Evolutionary conservation across 2,797 vertebrate genomes (phyloP), one percentile per base, ranked within the genome.

Genomic region (Phylloscopus collybita): DNA sequence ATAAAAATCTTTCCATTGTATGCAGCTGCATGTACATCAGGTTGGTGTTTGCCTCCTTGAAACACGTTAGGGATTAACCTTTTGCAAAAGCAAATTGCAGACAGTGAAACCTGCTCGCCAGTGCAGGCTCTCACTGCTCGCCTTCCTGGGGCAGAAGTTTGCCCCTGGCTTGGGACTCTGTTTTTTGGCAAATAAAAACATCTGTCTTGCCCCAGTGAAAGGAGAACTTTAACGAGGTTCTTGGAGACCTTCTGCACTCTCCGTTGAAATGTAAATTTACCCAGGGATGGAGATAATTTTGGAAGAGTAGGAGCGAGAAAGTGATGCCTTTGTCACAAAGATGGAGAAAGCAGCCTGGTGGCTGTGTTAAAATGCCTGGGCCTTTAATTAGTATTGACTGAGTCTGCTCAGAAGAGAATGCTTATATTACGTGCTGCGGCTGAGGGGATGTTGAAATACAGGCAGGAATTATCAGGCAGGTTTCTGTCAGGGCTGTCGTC

Each of bases 361-460:
- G 70, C 50, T 73, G 29, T 69, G 40, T 81, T 96, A 87, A 82
- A 87, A 50, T 94, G 90, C 70, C 40, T 15, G 15, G 4, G 4
- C 72, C 62, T 80, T 92, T 95, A 95, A 88, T 96, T 96, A 74
- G 76, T 73, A 60, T 54, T 92, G 86, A 90, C 91, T 90, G 74
- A 62, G 88, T 78, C 86, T 89, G 47, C 40, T 64, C 32, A 66
- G 80, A 94, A 93, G 76, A 92, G 90, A 76, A 59, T 50, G 72
- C 76, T 62, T 95, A 13, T 85, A 72, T 95, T 95, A 49, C 79
- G 29, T 94, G 42, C 88, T 79, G 88, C 76, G 74, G 82, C 51
- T 45, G 72, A 65, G 32, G 74, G 30, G 65, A 67, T 91, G 87
- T 78, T 97, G 97, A 97, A 96, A 96, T 91, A 87, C 74, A 81